A percentile compares a stretch with the other conserved stretches of the same genome.
These are phyloP conservation scores for Pseudonaja textilis DNA, from an alignment of 2,113 vertebrate genomes.

Conservation along the genomic window DNA sequence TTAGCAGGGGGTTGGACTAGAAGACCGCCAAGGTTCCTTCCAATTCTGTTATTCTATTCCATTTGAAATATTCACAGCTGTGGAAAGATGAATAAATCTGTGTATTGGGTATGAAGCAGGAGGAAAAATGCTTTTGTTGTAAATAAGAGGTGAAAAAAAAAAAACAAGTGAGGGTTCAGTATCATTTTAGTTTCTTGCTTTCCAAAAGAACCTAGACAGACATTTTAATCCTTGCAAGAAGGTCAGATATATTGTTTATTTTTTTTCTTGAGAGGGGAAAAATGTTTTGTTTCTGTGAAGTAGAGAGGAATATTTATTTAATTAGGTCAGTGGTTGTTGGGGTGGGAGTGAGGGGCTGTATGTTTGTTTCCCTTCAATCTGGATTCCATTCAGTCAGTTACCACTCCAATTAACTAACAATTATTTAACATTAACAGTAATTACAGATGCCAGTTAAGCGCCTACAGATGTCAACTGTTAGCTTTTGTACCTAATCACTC, in stretches of 20 bases:
- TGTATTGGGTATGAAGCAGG: background rate
- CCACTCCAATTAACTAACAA: conserved; percentile 94
- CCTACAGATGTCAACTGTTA: conserved; percentile 90
- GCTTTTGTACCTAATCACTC: conserved; percentile 88
- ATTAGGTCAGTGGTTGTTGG: conserved; percentile 64
- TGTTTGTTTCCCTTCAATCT: conserved; percentile 74
- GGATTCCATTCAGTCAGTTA: conserved; percentile 84
- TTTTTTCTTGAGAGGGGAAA: background rate
- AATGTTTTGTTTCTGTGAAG: background rate
- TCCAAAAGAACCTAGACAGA: background rate
- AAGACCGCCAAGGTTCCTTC: background rate
- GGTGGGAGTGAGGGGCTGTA: background rate
- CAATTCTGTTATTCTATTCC: background rate
- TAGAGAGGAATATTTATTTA: conserved; percentile 79
- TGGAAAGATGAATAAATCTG: background rate
- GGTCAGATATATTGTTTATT: background rate
- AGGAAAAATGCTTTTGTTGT: background rate
- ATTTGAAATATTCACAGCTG: background rate
- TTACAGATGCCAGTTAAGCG: conserved; percentile 86
- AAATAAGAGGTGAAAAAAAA: background rate
- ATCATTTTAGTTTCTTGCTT: background rate
- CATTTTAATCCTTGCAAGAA: background rate
- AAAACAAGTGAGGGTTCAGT: background rate
- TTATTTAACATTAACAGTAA: conserved; percentile 97
- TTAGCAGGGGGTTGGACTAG: background rate